phyloP scores from a whole-genome alignment of 1,140 invertebrate species.

The Pachyrhynchus sulphureomaculatus region DNA sequence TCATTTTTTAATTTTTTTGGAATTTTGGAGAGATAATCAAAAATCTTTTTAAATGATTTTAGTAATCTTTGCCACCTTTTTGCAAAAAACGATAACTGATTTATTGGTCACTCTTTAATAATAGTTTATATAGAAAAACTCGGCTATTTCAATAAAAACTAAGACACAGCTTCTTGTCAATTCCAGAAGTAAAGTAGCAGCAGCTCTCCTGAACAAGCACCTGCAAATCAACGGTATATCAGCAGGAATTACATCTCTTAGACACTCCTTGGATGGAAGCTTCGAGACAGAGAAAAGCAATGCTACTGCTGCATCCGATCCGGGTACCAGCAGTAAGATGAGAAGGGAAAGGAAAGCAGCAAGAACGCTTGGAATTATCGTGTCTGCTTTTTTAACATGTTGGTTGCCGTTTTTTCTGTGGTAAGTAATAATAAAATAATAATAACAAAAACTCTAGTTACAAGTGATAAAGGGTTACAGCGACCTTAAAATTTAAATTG shows the following conservation, averaged over 20 bases:
- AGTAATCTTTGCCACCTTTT: too few relatives aligned
- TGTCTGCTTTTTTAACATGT: conserved; percentile 89
- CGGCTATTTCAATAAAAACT: too few relatives aligned
- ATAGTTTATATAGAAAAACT: too few relatives aligned
- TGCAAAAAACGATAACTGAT: too few relatives aligned
- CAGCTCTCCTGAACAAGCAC: conserved; percentile 80
- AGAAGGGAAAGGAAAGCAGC: conserved; percentile 91
- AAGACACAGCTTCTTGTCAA: conserved; percentile 34
- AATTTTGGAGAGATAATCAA: too few relatives aligned
- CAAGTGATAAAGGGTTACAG: too few relatives aligned
- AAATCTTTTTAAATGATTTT: too few relatives aligned
- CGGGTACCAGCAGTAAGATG: conserved; percentile 75
- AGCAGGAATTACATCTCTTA: conserved; percentile 61
- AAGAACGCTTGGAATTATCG: conserved; percentile 91
- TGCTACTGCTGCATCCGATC: conserved; percentile 53
- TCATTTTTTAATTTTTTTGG: too few relatives aligned
- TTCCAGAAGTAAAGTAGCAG: conserved; percentile 80
- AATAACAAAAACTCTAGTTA: too few relatives aligned
- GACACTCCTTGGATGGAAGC: conserved; percentile 54
- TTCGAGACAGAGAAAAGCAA: conserved; percentile 56
- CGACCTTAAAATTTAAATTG: too few relatives aligned
- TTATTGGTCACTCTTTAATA: too few relatives aligned
- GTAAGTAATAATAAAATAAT: conserved; percentile 53
- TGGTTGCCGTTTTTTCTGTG: conserved; percentile 95
- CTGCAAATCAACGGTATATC: conserved; percentile 84